Percentiles rank a stretch among this genome's conserved stretches.
These are phyloP conservation scores for Myotis brandtii DNA, from an alignment of 2,113 vertebrate species.

Conservation along the genomic window DNA sequence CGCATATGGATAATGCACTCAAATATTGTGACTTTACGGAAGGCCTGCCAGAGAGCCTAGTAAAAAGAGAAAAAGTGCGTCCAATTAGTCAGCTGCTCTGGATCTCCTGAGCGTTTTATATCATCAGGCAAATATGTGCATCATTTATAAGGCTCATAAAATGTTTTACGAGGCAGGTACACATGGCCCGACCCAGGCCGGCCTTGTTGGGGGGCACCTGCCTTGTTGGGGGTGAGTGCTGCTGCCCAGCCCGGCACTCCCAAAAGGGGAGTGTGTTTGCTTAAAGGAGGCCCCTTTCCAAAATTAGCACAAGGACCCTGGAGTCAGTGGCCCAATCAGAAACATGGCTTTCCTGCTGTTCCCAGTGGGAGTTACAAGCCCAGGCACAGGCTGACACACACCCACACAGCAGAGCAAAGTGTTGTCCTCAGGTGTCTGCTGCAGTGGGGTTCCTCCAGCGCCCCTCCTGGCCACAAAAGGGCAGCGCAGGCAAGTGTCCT, in stretches of 20 bases:
- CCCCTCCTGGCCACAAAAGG: constrained; percentile 48
- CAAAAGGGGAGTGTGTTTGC: background rate
- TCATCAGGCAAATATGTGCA: background rate
- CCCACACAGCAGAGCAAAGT: background rate
- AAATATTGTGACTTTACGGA: background rate
- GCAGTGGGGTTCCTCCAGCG: background rate
- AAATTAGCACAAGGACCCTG: background rate
- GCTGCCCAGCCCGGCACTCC: background rate
- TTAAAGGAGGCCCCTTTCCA: background rate
- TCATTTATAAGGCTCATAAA: background rate
- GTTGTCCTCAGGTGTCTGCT: constrained; percentile 42
- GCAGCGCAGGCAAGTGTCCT: background rate
- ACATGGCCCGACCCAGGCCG: background rate
- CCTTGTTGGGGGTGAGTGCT: fast-evolving
- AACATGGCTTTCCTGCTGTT: background rate
- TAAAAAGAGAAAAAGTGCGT: background rate
- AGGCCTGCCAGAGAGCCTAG: background rate
- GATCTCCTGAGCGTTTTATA: background rate
- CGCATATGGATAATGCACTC: background rate
- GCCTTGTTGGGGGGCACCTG: background rate
- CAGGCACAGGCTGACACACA: background rate
- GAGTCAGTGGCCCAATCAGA: background rate
- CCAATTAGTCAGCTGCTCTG: background rate
- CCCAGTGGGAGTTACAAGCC: background rate
- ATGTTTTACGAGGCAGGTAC: background rate